Base-by-base conservation (phyloP, 2,113 vertebrate species). In the Hippocampus mohnikei region DNA sequence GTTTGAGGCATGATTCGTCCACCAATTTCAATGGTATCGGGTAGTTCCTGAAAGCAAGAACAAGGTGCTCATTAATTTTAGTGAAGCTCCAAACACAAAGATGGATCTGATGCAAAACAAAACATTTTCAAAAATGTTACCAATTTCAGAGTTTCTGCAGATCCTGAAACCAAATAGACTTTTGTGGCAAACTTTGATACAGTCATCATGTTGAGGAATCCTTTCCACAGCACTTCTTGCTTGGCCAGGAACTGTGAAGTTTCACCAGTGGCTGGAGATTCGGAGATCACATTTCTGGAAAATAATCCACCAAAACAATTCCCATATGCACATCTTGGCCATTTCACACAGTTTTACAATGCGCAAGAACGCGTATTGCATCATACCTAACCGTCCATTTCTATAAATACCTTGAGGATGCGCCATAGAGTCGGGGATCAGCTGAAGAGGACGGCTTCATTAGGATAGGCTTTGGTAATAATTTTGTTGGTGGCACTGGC, bases 111-210 rank as follows among this genome's bases (percentile, higher is more conserved):
- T 71, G 12, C 60, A 2, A 1, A 6, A 64, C 68, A 40, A 1
- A 46, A 20, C 5, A 60, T 55, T 6, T 40, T n/a, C 33, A 66
- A 29, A 67, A 40, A 12, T 40, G 61, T 85, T 88, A 99, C 97
- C 96, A 93, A 93, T 88, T 94, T 95, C 58, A 99, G 91, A 60
- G 91, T 93, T 82, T 98, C 95, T 66, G 94, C 90, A 76, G 94
- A 92, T 71, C 97, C 97, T 62, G 96, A 98, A 64, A 99, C 95
- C 58, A 97, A 90, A 84, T 94, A 99, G 3, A 92, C 96, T 82
- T 98, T 99, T 61, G 95, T 97, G 83, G 95, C 94, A 90, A 99
- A 98, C 87, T 98, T 99, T n/a, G 97, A 94, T 66, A 99, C 96
- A 11, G 91, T 93, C 3, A 95, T 92, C 97, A 99, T 98, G 90